phyloP scores from a whole-genome alignment of 2,888 invertebrate genomes.

The Epicampocera succincta region DNA sequence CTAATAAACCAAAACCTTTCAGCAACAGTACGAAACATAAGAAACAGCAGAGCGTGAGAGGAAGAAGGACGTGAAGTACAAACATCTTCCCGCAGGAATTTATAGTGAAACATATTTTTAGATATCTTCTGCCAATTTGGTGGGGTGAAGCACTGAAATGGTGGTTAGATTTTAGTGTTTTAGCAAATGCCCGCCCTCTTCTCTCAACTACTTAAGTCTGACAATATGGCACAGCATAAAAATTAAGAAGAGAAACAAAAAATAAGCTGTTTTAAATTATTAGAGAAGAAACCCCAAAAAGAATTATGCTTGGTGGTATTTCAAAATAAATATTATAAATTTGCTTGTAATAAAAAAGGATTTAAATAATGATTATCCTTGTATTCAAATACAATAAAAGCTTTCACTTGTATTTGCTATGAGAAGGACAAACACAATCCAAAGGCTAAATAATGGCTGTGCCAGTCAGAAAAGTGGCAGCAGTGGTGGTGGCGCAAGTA shows the following conservation, averaged over 20 bases:
- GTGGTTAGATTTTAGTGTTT: slow-evolving; percentile 26
- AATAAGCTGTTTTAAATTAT: slow-evolving; percentile 60
- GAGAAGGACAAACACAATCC: slow-evolving; percentile 21
- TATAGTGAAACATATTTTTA: slow-evolving; percentile 2
- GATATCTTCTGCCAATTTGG: not conserved
- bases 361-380: slow-evolving; percentile 36
- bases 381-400: not conserved
- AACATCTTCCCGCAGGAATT: slow-evolving; percentile 16
- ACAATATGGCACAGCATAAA: slow-evolving; percentile 35
- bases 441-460: slow-evolving; percentile 48
- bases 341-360: slow-evolving; percentile 43
- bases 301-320: slow-evolving; percentile 48
- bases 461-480: slow-evolving; percentile 10
- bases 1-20: slow-evolving; percentile 39
- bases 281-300: slow-evolving; percentile 23
- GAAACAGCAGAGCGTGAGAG: slow-evolving; percentile 2
- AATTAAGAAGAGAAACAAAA: slow-evolving; percentile 4
- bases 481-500: slow-evolving; percentile 17
- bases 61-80: not conserved
- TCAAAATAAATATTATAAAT: slow-evolving; percentile 50
- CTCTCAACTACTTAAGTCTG: not conserved
- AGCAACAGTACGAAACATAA: slow-evolving; percentile 14
- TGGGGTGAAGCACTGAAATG: slow-evolving; percentile 39
- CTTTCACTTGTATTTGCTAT: not conserved
- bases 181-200: slow-evolving; percentile 6